These are phyloP conservation scores for Zeugodacus cucurbitae DNA, from an alignment of 1,140 invertebrate genomes.

Conservation along the genomic window DNA sequence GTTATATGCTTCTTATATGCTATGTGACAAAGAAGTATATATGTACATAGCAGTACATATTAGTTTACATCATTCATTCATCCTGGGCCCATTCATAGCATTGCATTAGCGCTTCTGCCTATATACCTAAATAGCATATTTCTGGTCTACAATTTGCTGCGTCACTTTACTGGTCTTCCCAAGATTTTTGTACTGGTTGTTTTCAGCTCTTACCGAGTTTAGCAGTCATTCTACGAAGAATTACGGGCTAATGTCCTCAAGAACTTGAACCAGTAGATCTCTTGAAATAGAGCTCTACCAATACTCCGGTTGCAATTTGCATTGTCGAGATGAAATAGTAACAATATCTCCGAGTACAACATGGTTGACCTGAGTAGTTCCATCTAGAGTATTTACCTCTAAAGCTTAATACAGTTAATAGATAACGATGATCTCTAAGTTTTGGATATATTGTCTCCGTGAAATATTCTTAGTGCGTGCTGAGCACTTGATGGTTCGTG, in stretches of 20 bases:
- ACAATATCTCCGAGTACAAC: background rate
- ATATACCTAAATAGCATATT: background rate
- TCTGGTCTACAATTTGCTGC: background rate
- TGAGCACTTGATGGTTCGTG: too few species aligned
- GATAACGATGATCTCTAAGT: too few species aligned
- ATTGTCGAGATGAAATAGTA: too few species aligned
- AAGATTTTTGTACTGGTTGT: background rate
- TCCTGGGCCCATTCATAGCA: background rate
- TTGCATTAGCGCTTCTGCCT: background rate
- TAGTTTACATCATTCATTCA: background rate
- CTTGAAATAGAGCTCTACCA: background rate
- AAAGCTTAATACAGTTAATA: too few species aligned
- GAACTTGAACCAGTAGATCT: background rate
- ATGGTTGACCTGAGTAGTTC: too few species aligned
- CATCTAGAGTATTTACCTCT: too few species aligned
- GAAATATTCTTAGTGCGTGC: too few species aligned
- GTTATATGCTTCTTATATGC: background rate
- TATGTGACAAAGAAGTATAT: background rate
- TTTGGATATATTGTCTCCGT: too few species aligned
- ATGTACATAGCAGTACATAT: background rate
- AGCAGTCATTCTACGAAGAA: background rate
- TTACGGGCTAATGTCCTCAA: background rate
- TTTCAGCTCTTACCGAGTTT: background rate
- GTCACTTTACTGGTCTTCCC: background rate
- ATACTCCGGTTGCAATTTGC: background rate